Percentiles rank a stretch among this genome's conserved stretches.
Conservation (phyloP, 2,113 vertebrate genomes). For the Sialia sialis region DNA sequence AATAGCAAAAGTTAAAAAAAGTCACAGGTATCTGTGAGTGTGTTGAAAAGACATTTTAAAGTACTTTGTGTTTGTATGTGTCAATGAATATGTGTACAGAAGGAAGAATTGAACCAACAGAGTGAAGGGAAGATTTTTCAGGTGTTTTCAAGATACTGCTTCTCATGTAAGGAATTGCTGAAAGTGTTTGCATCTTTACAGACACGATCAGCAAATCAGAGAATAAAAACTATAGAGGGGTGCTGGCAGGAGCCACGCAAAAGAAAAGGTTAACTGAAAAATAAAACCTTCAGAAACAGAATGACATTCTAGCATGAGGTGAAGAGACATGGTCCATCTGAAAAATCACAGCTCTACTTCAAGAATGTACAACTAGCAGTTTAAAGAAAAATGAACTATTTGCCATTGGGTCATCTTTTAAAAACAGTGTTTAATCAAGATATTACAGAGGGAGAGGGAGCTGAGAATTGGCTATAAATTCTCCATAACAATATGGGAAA, state of each 20-base stretch:
- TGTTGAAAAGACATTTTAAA: not conserved
- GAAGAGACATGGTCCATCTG: not conserved
- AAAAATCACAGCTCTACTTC: not conserved
- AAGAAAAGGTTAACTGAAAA: not conserved
- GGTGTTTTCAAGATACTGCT: not conserved
- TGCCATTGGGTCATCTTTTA: not conserved
- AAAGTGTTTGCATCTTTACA: not conserved
- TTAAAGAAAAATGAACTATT: not conserved
- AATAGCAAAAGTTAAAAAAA: constrained; percentile 3
- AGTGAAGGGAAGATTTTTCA: not conserved
- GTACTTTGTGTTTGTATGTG: not conserved
- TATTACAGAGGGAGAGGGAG: not conserved
- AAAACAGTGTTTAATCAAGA: not conserved
- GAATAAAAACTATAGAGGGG: not conserved
- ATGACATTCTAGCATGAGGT: not conserved
- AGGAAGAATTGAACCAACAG: not conserved
- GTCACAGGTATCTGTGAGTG: not conserved
- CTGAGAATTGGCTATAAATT: not conserved
- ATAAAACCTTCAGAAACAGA: not conserved
- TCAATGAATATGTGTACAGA: not conserved
- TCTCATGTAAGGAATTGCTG: not conserved
- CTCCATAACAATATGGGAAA: not conserved
- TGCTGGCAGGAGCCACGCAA: not conserved
- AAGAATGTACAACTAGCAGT: not conserved
- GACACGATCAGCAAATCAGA: not conserved